Conservation (phyloP, 2,888 invertebrate species). For the Orchesellides sinensis region DNA sequence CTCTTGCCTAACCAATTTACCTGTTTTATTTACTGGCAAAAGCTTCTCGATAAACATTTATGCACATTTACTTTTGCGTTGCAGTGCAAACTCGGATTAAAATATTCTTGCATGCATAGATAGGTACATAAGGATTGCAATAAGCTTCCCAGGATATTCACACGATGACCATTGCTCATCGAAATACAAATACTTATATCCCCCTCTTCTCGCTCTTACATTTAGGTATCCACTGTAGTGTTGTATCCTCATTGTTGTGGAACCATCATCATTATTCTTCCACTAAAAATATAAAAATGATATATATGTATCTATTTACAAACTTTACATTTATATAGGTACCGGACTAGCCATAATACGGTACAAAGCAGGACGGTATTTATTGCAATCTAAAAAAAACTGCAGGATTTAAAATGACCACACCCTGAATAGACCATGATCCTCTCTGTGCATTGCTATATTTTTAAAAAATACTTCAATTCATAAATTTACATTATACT, state of each 20-base stretch:
- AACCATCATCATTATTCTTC: background rate
- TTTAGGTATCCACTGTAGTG: too few species aligned
- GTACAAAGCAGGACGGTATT: too few species aligned
- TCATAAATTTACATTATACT: background rate
- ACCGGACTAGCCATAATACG: too few species aligned
- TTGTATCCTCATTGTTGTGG: constrained; percentile 13
- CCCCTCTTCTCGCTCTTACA: background rate
- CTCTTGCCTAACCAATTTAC: too few species aligned
- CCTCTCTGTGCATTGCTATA: background rate
- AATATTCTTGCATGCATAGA: too few species aligned
- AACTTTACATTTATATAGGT: too few species aligned
- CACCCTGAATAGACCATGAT: background rate
- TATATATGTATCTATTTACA: too few species aligned
- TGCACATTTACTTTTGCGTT: background rate
- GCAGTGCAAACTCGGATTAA: too few species aligned
- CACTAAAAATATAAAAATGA: too few species aligned
- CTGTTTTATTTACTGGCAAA: too few species aligned
- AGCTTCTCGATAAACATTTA: background rate
- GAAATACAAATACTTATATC: too few species aligned
- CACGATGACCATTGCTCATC: background rate
- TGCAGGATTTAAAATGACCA: constrained; percentile 12
- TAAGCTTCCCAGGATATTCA: background rate
- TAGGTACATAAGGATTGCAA: constrained; percentile 2
- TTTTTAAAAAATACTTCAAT: background rate
- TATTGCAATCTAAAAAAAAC: background rate